phyloP scores from a whole-genome alignment of 2,797 vertebrate species.

The Sebastes itinus region DNA sequence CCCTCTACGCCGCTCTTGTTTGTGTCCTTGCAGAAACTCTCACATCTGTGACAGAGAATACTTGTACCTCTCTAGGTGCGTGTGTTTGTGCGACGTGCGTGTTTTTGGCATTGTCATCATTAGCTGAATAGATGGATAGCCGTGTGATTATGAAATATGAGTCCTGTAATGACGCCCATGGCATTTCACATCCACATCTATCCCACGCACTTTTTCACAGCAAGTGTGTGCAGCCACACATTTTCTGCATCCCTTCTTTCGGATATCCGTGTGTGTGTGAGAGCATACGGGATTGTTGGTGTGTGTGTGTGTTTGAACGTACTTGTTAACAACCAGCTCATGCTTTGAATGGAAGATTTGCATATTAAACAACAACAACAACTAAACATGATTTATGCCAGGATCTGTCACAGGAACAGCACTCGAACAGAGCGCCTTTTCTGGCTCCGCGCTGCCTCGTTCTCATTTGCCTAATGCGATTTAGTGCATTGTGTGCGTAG shows the following conservation, averaged over 20 bases:
- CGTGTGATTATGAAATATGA: constrained; percentile 63
- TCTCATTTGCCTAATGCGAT: constrained; percentile 78
- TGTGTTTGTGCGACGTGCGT: neutral
- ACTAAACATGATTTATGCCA: constrained; percentile 72
- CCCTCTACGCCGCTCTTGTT: neutral
- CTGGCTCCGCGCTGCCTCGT: constrained; percentile 33
- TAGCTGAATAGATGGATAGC: constrained; percentile 67
- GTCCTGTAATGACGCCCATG: constrained; percentile 63
- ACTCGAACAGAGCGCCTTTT: constrained; percentile 46
- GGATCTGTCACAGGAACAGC: constrained; percentile 70
- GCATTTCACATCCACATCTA: constrained; percentile 64
- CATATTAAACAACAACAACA: constrained; percentile 73
- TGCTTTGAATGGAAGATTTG: constrained; percentile 71
- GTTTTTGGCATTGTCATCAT: constrained; percentile 57
- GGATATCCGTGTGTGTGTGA: constrained; percentile 15
- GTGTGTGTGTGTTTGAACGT: neutral
- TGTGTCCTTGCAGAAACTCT: constrained; percentile 27
- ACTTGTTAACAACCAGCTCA: constrained; percentile 69
- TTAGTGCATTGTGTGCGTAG: constrained; percentile 45
- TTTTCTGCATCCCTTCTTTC: neutral
- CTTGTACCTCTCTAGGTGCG: neutral
- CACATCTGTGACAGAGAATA: neutral
- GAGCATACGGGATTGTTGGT: neutral
- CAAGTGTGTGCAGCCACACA: constrained; percentile 4
- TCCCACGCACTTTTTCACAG: constrained; percentile 31